Conservation (phyloP, 2,113 vertebrate genomes). For the Gadus chalcogrammus region DNA sequence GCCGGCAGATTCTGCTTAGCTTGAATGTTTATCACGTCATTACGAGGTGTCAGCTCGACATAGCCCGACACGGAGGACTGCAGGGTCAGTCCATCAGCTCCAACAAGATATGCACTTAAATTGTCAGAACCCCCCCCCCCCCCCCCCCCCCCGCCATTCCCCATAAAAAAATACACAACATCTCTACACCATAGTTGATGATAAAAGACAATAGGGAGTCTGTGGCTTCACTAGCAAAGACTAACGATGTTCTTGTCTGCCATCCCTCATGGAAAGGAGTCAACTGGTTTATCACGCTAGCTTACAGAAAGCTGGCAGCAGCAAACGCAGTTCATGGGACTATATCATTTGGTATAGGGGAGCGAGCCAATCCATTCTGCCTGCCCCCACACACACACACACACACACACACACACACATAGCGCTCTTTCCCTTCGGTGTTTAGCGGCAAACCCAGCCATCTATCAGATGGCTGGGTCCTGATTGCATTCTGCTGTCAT, state of each 20-base stretch:
- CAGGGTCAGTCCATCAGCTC: slow-evolving; percentile 60
- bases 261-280: slow-evolving; percentile 67
- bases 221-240: slow-evolving; percentile 51
- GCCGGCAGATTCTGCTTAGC: slow-evolving; percentile 64
- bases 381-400: slow-evolving; percentile 16
- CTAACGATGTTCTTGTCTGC: slow-evolving; percentile 64
- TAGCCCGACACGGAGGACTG: slow-evolving; percentile 51
- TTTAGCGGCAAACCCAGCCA: slow-evolving; percentile 33
- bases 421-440: slow-evolving; percentile 44
- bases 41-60: slow-evolving; percentile 49
- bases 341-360: slow-evolving; percentile 55
- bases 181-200: slow-evolving; percentile 55
- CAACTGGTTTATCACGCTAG: slow-evolving; percentile 68
- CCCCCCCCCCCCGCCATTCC: slow-evolving; percentile 14
- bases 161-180: slow-evolving; percentile 46
- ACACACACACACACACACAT: slow-evolving; percentile 22
- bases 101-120: slow-evolving; percentile 54
- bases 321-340: slow-evolving; percentile 57
- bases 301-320: slow-evolving; percentile 57
- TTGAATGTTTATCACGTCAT: slow-evolving; percentile 66
- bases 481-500: slow-evolving; percentile 66
- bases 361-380: slow-evolving; percentile 24
- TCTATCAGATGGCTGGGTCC: slow-evolving; percentile 58
- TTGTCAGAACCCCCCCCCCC: slow-evolving; percentile 50
- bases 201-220: slow-evolving; percentile 62